Conservation (phyloP, 1,140 invertebrate species). For the Calliphora vicina region DNA sequence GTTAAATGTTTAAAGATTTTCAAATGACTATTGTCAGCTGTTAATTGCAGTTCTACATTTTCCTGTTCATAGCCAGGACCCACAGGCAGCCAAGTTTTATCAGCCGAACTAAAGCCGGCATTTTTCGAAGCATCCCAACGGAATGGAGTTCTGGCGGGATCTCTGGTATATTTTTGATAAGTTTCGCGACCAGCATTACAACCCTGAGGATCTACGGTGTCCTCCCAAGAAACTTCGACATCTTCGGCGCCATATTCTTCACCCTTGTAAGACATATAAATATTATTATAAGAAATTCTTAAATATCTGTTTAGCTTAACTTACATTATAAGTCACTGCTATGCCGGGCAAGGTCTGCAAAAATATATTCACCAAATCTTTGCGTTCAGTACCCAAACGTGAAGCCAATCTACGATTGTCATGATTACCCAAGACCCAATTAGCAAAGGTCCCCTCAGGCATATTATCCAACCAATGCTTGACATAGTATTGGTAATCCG, state of each 20-base stretch:
- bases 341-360: slow-evolving; percentile 74
- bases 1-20: slow-evolving; percentile 43
- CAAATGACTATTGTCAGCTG: slow-evolving; percentile 40
- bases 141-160: slow-evolving; percentile 70
- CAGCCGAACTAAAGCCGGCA: slow-evolving; percentile 68
- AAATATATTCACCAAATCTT: slow-evolving; percentile 74
- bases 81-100: slow-evolving; percentile 73
- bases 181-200: slow-evolving; percentile 38
- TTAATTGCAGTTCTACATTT: slow-evolving; percentile 64
- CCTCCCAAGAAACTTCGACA: slow-evolving; percentile 64
- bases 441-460: slow-evolving; percentile 66
- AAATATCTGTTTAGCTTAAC: neutral
- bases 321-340: slow-evolving; percentile 71
- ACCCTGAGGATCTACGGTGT: slow-evolving; percentile 53
- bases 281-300: neutral
- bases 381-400: slow-evolving; percentile 67
- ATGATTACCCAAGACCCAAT: slow-evolving; percentile 74
- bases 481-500: slow-evolving; percentile 65
- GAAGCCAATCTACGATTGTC: slow-evolving; percentile 68
- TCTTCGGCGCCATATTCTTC: slow-evolving; percentile 82
- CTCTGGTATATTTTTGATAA: slow-evolving; percentile 59
- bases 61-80: slow-evolving; percentile 64
- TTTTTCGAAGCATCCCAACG: slow-evolving; percentile 68
- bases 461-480: slow-evolving; percentile 67
- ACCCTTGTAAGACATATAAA: slow-evolving; percentile 65